Conservation (phyloP, 2,888 invertebrate species). For the Sphecodes monilicornis region DNA sequence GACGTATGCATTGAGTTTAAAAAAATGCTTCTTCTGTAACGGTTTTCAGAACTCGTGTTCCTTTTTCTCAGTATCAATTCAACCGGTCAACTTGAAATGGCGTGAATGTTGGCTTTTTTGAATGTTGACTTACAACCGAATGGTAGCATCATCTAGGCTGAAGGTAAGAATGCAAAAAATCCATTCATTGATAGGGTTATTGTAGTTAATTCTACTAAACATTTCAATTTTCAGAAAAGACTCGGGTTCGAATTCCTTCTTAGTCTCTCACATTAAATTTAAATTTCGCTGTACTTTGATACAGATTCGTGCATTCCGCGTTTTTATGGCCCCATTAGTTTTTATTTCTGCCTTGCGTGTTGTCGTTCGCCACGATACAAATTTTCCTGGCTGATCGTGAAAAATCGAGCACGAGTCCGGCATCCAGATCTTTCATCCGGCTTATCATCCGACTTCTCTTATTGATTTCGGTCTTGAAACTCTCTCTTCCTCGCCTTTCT, state of each 20-base stretch:
- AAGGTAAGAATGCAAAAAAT: no score
- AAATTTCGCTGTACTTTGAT: background rate
- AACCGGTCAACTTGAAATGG: no score
- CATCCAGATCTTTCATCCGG: constrained; percentile 26
- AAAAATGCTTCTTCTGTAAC: no score
- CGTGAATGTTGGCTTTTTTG: no score
- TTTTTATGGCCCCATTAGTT: background rate
- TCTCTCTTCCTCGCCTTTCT: background rate
- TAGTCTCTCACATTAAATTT: background rate
- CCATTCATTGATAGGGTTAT: no score
- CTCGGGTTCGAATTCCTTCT: background rate
- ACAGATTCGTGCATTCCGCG: background rate
- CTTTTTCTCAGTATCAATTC: no score
- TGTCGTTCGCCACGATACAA: constrained; percentile 31
- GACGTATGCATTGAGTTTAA: no score
- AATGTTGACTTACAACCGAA: no score
- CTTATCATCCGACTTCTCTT: background rate
- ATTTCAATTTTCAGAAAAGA: background rate
- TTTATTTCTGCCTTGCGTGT: background rate
- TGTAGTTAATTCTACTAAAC: background rate
- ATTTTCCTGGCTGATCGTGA: constrained; percentile 54
- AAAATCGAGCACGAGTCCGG: constrained; percentile 56
- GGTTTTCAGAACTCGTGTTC: no score
- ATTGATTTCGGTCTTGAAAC: background rate
- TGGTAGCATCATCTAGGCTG: no score